A percentile compares a stretch with the other conserved stretches of the same genome.
Evolutionary conservation across 2,113 vertebrate genomes (phyloP).

Genomic region (Fulica atra): DNA sequence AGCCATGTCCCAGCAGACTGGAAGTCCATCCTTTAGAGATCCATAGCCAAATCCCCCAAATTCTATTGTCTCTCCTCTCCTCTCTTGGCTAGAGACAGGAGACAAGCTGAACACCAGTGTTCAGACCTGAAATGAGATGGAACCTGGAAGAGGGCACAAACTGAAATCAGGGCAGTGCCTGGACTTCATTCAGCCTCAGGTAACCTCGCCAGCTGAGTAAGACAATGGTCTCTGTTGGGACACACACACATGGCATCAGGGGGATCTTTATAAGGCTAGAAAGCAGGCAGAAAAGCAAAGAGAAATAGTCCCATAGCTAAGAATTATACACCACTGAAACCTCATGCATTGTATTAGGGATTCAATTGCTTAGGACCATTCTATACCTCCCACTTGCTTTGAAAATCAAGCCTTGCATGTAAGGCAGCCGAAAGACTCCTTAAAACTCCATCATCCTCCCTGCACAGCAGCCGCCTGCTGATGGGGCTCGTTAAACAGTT

Average conservation of each 20-base stretch:
- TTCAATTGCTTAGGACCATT: background rate
- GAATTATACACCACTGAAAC: background rate
- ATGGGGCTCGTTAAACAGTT: background rate
- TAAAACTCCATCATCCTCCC: background rate
- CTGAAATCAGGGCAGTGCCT: background rate
- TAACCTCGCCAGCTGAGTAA: background rate
- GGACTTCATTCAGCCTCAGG: background rate
- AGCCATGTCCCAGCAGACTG: background rate
- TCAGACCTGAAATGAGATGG: background rate
- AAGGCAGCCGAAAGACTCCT: background rate
- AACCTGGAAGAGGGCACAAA: background rate
- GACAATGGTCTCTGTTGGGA: background rate
- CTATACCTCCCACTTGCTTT: background rate
- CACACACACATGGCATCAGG: background rate
- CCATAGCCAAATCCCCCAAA: background rate
- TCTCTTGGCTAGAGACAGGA: background rate
- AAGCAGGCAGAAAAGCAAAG: background rate
- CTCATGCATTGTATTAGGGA: rapidly evolving
- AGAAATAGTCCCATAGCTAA: background rate
- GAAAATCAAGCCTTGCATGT: background rate
- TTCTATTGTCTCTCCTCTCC: no score
- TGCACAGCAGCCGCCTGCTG: background rate
- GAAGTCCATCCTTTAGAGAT: background rate
- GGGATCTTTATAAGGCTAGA: background rate
- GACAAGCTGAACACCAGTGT: background rate